Conservation (phyloP, 2,797 vertebrate species). For the Moxostoma hubbsi region DNA sequence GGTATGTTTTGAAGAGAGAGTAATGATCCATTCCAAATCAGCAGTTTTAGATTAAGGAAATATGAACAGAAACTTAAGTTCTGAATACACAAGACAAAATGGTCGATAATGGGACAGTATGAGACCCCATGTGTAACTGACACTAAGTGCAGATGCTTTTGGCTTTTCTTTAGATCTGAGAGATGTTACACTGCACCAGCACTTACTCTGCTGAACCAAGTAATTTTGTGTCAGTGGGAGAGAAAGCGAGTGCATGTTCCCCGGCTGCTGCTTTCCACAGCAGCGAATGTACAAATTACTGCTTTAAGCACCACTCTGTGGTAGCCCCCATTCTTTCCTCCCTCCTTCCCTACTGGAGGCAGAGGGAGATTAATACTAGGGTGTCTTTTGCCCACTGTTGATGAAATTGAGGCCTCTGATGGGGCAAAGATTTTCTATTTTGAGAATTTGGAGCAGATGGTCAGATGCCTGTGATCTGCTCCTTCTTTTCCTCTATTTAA, state of each 20-base stretch:
- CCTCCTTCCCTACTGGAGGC: slow-evolving; percentile 53
- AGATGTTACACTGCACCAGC: slow-evolving; percentile 60
- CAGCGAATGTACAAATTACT: slow-evolving; percentile 72
- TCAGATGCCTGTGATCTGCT: slow-evolving; percentile 75
- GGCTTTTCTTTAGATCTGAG: slow-evolving; percentile 53
- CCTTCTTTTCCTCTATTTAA: slow-evolving; percentile 68
- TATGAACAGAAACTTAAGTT: not conserved
- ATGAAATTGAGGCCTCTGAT: slow-evolving; percentile 74
- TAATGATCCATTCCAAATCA: too few species aligned
- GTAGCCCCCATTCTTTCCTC: slow-evolving; percentile 45
- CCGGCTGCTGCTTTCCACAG: slow-evolving; percentile 68
- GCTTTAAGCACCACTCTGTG: slow-evolving; percentile 68
- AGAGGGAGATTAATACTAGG: slow-evolving; percentile 68
- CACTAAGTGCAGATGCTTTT: slow-evolving; percentile 62
- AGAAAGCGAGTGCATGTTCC: slow-evolving; percentile 56
- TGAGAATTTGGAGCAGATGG: slow-evolving; percentile 74
- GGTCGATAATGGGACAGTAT: not conserved
- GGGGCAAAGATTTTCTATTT: slow-evolving; percentile 71
- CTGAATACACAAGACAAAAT: not conserved
- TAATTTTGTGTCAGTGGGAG: slow-evolving; percentile 73
- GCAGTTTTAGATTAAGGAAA: not conserved
- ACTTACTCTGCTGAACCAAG: slow-evolving; percentile 73
- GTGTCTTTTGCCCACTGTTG: slow-evolving; percentile 69
- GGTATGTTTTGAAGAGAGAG: too few species aligned
- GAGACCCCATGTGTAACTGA: slow-evolving; percentile 50